phyloP scores from a whole-genome alignment of 2,113 vertebrate species.

The Microcebus lehilahytsara region DNA sequence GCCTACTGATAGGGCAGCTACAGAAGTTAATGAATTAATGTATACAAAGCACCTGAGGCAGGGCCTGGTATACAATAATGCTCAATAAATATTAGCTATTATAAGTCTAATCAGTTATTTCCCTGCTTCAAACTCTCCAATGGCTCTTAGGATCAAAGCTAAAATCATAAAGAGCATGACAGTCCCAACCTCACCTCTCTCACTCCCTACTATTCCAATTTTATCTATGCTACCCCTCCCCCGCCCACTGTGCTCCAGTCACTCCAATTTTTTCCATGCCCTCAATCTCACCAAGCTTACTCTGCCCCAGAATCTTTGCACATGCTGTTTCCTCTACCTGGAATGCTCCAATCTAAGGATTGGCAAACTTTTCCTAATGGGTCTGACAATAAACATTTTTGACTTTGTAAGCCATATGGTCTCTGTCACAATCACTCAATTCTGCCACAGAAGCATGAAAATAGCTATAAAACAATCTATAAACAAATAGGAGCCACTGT shows the following conservation, averaged over 20 bases:
- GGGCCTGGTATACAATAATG: neutral
- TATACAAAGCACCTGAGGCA: neutral
- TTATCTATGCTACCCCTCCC: neutral
- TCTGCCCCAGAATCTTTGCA: constrained; percentile 1
- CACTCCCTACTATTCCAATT: neutral
- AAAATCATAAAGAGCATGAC: neutral
- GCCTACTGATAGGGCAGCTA: neutral
- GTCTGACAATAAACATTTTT: constrained; percentile 4
- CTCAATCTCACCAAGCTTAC: neutral
- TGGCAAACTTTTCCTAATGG: constrained; percentile 23
- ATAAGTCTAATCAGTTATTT: neutral
- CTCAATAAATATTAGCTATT: constrained; percentile 27
- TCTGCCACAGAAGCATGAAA: neutral
- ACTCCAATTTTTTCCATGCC: neutral
- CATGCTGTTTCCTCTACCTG: neutral
- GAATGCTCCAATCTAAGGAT: neutral
- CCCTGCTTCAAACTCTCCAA: neutral
- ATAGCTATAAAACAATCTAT: neutral
- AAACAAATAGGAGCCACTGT: neutral
- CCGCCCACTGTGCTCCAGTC: neutral
- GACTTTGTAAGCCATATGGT: neutral
- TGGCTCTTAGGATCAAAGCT: constrained; percentile 12
- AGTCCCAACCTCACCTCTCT: neutral
- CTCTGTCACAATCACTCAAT: constrained; percentile 1
- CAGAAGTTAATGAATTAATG: neutral